Conservation (phyloP, 1,140 invertebrate species). For the Lepidurus couesii region DNA sequence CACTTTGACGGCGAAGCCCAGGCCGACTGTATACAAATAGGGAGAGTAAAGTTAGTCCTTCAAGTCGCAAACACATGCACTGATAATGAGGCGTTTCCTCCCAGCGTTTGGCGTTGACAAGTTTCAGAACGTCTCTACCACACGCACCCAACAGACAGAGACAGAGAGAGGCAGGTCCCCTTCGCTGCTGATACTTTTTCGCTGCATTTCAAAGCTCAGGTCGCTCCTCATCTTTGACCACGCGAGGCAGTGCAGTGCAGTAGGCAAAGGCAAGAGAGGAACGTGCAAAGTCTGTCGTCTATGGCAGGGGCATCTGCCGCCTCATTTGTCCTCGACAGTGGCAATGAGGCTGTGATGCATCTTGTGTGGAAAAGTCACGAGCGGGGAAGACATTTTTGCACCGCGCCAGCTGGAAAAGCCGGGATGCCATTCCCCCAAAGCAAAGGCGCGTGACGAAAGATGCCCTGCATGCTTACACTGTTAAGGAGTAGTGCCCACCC, state of each 20-base stretch:
- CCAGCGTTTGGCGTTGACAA: conserved; percentile 12
- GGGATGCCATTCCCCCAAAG: not conserved
- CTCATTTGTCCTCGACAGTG: conserved; percentile 18
- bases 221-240: conserved; percentile 9
- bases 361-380: conserved; percentile 19
- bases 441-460: conserved; percentile 7
- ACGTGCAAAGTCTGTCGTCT: conserved; percentile 21
- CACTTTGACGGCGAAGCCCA: too few relatives aligned
- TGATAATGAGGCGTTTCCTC: conserved; percentile 21
- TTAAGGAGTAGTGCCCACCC: too few relatives aligned
- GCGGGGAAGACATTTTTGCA: not conserved
- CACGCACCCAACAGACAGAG: not conserved
- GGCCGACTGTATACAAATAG: too few relatives aligned
- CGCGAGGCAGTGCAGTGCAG: not conserved
- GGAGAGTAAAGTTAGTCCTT: too few relatives aligned
- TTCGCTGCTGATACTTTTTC: not conserved
- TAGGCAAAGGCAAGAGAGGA: not conserved
- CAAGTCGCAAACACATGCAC: not conserved
- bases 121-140: not conserved
- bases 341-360: conserved; percentile 18
- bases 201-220: not conserved
- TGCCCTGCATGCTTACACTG: not conserved
- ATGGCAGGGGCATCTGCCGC: conserved; percentile 13
- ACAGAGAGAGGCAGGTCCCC: not conserved
- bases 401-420: not conserved